phyloP scores from a whole-genome alignment of 2,888 invertebrate species.

The Oscheius myriophilus region DNA sequence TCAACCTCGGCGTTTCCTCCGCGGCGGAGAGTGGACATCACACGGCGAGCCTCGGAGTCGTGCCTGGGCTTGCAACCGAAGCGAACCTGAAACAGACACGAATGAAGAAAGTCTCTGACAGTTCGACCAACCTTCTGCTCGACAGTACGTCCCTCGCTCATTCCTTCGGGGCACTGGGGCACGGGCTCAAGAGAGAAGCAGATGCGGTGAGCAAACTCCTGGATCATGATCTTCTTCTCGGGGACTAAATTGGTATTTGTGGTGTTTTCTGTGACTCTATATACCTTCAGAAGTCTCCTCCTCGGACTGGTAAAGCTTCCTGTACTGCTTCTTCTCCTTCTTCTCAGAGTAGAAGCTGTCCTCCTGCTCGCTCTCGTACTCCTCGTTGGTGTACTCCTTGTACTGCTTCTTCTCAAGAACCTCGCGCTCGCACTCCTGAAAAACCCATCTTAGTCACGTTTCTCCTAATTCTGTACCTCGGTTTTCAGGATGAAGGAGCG shows the following conservation, averaged over 20 bases:
- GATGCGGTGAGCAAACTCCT: slow-evolving; percentile 58
- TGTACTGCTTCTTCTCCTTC: slow-evolving; percentile 5
- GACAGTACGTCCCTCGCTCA: slow-evolving; percentile 24
- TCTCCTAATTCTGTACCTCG: slow-evolving; percentile 26
- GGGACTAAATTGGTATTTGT: slow-evolving; percentile 42
- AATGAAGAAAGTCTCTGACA: not conserved
- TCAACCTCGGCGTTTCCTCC: slow-evolving; percentile 28
- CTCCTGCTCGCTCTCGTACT: slow-evolving; percentile 34
- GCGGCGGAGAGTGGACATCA: slow-evolving; percentile 30
- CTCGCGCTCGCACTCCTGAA: slow-evolving; percentile 43
- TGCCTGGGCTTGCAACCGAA: slow-evolving; percentile 60
- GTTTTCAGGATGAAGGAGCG: slow-evolving; percentile 56
- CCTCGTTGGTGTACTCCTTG: slow-evolving; percentile 19
- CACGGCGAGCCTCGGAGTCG: slow-evolving; percentile 45
- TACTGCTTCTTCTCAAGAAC: slow-evolving; percentile 41
- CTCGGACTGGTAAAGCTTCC: slow-evolving; percentile 1
- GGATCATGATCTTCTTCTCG: slow-evolving; percentile 51
- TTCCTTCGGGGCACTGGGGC: slow-evolving; percentile 49
- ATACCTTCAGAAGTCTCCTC: slow-evolving; percentile 1
- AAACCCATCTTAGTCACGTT: slow-evolving; percentile 28
- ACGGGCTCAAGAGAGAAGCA: slow-evolving; percentile 66
- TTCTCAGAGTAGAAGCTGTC: not conserved
- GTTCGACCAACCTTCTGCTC: slow-evolving; percentile 32
- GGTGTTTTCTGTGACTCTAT: not conserved
- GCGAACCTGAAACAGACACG: slow-evolving; percentile 32